These are phyloP conservation scores for Sebastes dallii DNA, from an alignment of 2,797 vertebrate genomes.

Conservation along the genomic window DNA sequence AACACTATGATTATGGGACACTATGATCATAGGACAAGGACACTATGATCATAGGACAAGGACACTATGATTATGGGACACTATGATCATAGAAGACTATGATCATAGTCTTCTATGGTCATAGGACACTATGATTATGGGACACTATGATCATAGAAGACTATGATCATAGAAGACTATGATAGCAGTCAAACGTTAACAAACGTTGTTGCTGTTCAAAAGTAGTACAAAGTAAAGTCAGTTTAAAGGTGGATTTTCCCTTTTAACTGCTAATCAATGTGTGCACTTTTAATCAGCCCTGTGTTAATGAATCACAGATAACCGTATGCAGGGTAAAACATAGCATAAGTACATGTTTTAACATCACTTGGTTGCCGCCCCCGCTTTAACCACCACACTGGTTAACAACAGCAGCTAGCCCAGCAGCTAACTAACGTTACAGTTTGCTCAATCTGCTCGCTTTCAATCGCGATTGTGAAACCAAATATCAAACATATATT, in stretches of 20 bases:
- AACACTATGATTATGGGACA: no score
- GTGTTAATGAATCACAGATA: fast-evolving
- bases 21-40: no score
- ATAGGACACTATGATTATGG: no score
- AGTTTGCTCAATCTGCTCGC: not conserved
- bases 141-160: no score
- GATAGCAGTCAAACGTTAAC: no score
- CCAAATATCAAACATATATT: fast-evolving
- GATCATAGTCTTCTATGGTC: no score
- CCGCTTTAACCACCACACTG: not conserved
- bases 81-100: no score
- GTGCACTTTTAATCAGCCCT: not conserved
- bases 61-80: no score
- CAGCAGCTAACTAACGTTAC: conserved; percentile 12
- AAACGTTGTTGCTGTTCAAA: not conserved
- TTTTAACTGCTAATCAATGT: not conserved
- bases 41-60: no score
- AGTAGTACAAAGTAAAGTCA: no score
- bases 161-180: no score
- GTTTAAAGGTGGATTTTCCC: not conserved
- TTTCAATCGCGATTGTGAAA: fast-evolving
- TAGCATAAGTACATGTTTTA: not conserved
- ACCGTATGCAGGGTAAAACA: not conserved
- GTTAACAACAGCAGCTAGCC: not conserved
- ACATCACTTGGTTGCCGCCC: conserved; percentile 23